Base-by-base conservation (phyloP, 2,888 invertebrate genomes). In the Cotesia congregata region DNA sequence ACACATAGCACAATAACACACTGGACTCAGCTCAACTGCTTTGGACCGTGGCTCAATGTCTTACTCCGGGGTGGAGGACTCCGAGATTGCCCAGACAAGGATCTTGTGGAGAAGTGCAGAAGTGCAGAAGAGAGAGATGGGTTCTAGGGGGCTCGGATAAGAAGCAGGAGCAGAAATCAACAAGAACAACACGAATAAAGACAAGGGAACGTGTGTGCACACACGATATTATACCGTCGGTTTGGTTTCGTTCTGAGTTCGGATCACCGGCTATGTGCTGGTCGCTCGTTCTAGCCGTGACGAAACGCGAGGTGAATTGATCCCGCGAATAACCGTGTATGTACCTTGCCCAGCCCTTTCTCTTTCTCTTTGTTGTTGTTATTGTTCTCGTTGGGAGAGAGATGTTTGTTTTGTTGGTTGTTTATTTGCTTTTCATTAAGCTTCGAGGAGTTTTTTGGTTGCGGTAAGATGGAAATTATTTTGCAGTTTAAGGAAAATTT, bases 31-130 rank as follows among this genome's bases (percentile, higher is more conserved):
- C 50, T 50, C 50, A 50, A 50, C 50, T 12, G 7, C 50, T 76
- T 30, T 30, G 79, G 80, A 79, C 80, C 79, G 88, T 88, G 88
- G 87, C 88, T 87, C 88, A 88, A 89, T 88, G 89, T 89, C 89
- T 89, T 88, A 88, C 87, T 89, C 71, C 83, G 84, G 85, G 85
- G 87, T 85, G 86, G 86, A 86, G 12, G 50, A 50, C 30, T 30
- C 3, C 3, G 3, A 86, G 87, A 88, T 87, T 86, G 87, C 80
- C 78, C 80, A 75, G 79, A 78, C 62, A 75, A 78, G 72, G 72
- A 65, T 30, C 30, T 30, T 12, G 62, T 9, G 6, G 62, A n/a
- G 59, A 50, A 67, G 67, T 38, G 76, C n/a, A 17, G 17, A 17
- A 17, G 17, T 17, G 17, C 17, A 7, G 60, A 68, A 7, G 61